These are phyloP conservation scores for Ostrea denselamellosa DNA, from an alignment of 1,140 invertebrate genomes.

Conservation along the genomic window DNA sequence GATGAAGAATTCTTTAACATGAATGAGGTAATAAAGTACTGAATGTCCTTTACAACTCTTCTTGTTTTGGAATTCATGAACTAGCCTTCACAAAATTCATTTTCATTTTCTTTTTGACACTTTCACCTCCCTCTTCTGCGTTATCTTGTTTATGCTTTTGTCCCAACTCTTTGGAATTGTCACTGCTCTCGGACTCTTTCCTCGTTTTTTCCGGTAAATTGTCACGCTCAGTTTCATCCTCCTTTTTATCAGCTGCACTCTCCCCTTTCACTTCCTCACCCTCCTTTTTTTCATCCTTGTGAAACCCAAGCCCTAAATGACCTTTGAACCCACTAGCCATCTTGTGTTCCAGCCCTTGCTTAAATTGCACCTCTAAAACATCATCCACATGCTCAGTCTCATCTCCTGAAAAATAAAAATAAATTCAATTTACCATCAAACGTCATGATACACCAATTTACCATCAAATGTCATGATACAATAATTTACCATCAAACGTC, in stretches of 20 bases:
- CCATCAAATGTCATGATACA: too few species aligned
- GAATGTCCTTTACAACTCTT: not conserved
- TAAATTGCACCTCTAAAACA: constrained; percentile 73
- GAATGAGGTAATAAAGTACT: not conserved
- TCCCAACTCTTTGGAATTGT: constrained; percentile 54
- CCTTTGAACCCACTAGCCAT: constrained; percentile 64
- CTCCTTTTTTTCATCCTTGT: constrained; percentile 60
- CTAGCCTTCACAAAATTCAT: constrained; percentile 68
- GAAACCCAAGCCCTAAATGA: constrained; percentile 74
- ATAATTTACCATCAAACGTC: too few species aligned
- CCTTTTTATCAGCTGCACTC: constrained; percentile 42
- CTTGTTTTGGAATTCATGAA: constrained; percentile 50
- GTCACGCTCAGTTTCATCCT: constrained; percentile 61
- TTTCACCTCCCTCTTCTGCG: constrained; percentile 43
- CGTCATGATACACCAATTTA: too few species aligned
- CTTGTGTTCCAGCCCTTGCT: constrained; percentile 72
- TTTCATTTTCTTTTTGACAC: constrained; percentile 61
- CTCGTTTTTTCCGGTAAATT: constrained; percentile 49
- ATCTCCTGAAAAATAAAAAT: constrained; percentile 57
- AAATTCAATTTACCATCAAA: too few species aligned
- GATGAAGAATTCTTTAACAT: not conserved
- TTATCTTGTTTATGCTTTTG: constrained; percentile 54
- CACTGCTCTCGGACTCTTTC: constrained; percentile 60
- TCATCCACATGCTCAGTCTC: constrained; percentile 64
- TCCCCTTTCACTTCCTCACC: constrained; percentile 46